Evolutionary conservation across 92 coral and sea anemone species (phyloP).

Genomic region (Porites divaricata): DNA sequence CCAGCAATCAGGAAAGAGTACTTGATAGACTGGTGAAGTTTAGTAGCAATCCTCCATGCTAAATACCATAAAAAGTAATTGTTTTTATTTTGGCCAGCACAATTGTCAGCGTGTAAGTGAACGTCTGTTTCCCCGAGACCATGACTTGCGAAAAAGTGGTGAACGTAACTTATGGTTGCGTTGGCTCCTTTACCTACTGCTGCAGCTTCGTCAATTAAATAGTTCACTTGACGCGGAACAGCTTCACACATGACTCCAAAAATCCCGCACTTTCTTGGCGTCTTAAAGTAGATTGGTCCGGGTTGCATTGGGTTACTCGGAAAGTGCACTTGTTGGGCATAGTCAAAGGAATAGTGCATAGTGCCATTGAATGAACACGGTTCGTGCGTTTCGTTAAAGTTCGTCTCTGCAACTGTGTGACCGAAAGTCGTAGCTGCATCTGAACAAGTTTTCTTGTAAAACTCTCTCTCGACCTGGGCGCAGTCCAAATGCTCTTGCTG

Average conservation of each 20-base stretch:
- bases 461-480: constrained; percentile 25
- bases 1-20: neutral
- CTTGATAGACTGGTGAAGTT: constrained; percentile 9
- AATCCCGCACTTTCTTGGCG: constrained; percentile 28
- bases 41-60: constrained; percentile 12
- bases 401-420: neutral
- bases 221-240: no score
- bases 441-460: constrained; percentile 37
- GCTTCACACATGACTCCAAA: constrained; percentile 15
- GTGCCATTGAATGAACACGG: neutral
- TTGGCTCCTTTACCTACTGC: no score
- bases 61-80: constrained; percentile 17
- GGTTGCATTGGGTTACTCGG: constrained; percentile 36
- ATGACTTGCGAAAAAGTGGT: neutral
- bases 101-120: no score
- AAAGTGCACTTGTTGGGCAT: constrained; percentile 38
- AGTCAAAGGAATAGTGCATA: constrained; percentile 45
- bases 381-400: constrained; percentile 7
- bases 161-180: no score
- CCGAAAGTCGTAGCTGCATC: neutral
- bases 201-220: no score
- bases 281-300: constrained; percentile 19
- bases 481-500: no score
- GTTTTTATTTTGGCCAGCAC: constrained; percentile 14
- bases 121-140: neutral